Base-by-base conservation (phyloP, 2,888 invertebrate species). In the Ischnus inquisitorius region DNA sequence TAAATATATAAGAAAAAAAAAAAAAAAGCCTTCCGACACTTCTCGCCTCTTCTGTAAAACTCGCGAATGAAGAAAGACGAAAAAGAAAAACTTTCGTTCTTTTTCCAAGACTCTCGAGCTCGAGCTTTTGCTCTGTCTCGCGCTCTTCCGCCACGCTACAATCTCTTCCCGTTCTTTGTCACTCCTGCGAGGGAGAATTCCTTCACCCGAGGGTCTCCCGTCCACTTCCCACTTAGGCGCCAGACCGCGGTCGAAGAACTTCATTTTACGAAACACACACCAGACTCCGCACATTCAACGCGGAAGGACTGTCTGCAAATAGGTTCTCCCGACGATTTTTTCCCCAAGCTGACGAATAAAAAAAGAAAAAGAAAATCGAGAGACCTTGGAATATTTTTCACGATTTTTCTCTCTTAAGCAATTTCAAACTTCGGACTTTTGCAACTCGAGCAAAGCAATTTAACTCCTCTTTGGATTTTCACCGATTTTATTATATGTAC, bases 1-100 rank as follows among this genome's bases (percentile, higher is more conserved):
- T 65, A 65, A 76, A 76, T 76, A 41, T 41, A 64, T 22, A 65
- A 65, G 14, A 41, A 22, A 39, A 54, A 76, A 22, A 39, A 54
- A 76, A 16, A 51, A 64, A 43, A 19, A 43, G 22, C 12, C 28
- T 25, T 41, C 41, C 39, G 22, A 6, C 74, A 39, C 2, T 14
- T 6, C 51, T 51, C 22, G 51, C 14, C 34, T 8, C 48, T 43
- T 65, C 39, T 65, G 10, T 10, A 14, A 19, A 3, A 12, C 19
- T 69, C 69, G 12, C 28, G 51, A 19, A 34, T 1, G 6, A 22
- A 8, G 34, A 41, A 71, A 46, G 34, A 34, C 34, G 43, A 46
- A n/a, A 5, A 41, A 19, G 28, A n/a, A 57, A 22, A 65, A 65
- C 64, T 65, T 65, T 1, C 64, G 75, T 51, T 16, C n/a, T 75